A percentile compares a stretch with the other conserved stretches of the same genome.
Conservation (phyloP, 2,888 invertebrate species). For the Dryobota labecula region DNA sequence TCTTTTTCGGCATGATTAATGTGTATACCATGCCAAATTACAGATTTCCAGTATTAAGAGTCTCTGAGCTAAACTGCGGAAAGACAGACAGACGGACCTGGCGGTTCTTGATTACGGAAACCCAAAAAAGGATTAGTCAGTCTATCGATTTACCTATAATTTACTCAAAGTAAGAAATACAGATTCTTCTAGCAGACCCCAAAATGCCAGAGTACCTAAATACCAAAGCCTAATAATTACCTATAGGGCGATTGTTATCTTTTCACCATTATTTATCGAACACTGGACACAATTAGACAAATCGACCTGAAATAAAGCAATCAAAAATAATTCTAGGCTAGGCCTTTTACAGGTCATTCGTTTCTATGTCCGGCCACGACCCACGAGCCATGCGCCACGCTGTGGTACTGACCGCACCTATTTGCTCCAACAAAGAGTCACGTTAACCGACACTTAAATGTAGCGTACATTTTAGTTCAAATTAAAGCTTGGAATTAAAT, state of each 20-base stretch:
- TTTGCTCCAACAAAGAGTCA: conserved; percentile 45
- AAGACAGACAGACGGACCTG: too few species aligned
- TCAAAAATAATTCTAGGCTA: neutral
- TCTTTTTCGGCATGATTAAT: too few species aligned
- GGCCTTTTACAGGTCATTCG: conserved; percentile 20
- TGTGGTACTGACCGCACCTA: conserved; percentile 45
- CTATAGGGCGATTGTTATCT: neutral
- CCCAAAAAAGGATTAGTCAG: neutral
- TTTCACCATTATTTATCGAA: neutral
- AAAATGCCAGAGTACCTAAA: neutral
- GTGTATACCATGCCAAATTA: too few species aligned
- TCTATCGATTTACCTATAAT: too few species aligned
- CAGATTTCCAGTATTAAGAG: too few species aligned
- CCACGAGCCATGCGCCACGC: conserved; percentile 13
- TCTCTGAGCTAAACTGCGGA: too few species aligned
- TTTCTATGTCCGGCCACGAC: conserved; percentile 13
- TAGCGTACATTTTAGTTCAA: conserved; percentile 25
- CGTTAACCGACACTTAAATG: conserved; percentile 39
- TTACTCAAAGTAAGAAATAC: neutral
- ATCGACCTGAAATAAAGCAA: conserved; percentile 11
- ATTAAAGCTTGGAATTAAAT: conserved; percentile 28
- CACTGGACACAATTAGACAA: neutral
- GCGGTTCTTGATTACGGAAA: too few species aligned
- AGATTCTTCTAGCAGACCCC: neutral
- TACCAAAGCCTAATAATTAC: neutral